Evolutionary conservation across 2,888 invertebrate genomes (phyloP).

Genomic region (Netelia inedita): DNA sequence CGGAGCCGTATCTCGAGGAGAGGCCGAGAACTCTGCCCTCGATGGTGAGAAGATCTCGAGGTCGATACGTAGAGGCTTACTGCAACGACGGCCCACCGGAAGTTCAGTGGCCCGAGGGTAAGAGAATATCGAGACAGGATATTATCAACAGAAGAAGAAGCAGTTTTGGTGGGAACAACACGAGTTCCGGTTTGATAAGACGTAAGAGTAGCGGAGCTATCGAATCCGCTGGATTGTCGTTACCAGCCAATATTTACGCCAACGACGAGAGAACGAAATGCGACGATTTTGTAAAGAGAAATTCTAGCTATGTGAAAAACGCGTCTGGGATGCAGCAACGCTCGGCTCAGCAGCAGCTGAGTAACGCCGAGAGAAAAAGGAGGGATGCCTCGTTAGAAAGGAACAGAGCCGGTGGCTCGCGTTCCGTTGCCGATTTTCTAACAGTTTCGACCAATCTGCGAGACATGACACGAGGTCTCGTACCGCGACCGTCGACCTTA

Average conservation of each 20-base stretch:
- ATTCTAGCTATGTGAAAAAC: slow-evolving; percentile 73
- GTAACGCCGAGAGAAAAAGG: slow-evolving; percentile 69
- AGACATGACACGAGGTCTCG: slow-evolving; percentile 71
- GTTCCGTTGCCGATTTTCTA: slow-evolving; percentile 77
- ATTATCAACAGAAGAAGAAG: slow-evolving; percentile 78
- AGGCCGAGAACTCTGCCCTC: slow-evolving; percentile 80
- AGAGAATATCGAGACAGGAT: slow-evolving; percentile 80
- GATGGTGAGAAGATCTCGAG: slow-evolving; percentile 71
- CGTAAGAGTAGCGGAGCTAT: slow-evolving; percentile 68
- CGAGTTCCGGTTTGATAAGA: slow-evolving; percentile 63
- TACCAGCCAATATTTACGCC: slow-evolving; percentile 31
- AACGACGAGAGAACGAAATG: slow-evolving; percentile 53
- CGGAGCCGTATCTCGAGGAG: slow-evolving; percentile 61
- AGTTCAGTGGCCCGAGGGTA: slow-evolving; percentile 55
- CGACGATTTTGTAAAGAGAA: slow-evolving; percentile 64
- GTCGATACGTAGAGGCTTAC: slow-evolving; percentile 57
- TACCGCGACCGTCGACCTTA: slow-evolving; percentile 81
- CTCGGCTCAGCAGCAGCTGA: slow-evolving; percentile 45
- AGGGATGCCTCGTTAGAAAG: slow-evolving; percentile 71
- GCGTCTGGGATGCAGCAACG: slow-evolving; percentile 63
- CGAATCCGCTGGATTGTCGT: slow-evolving; percentile 53
- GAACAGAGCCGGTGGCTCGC: slow-evolving; percentile 73
- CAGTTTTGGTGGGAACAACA: slow-evolving; percentile 64
- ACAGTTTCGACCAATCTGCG: slow-evolving; percentile 72
- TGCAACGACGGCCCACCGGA: slow-evolving; percentile 25